These are phyloP conservation scores for Pteronura brasiliensis DNA, from an alignment of 2,113 vertebrate genomes.

Conservation along the genomic window DNA sequence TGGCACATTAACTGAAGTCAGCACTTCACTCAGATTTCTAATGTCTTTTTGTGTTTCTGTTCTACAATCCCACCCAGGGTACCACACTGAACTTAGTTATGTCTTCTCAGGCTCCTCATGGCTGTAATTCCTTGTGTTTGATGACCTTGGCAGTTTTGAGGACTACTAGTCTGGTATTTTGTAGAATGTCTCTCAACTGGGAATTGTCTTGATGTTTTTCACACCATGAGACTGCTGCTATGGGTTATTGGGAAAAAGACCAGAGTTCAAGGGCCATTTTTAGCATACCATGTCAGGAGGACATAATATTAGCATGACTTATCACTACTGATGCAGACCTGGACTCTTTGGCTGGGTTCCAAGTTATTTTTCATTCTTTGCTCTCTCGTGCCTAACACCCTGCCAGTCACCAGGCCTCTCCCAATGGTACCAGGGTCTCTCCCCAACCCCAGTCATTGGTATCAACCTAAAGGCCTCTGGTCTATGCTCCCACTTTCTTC, in stretches of 20 bases:
- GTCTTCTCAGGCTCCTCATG: neutral
- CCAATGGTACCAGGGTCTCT: neutral
- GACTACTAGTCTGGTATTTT: neutral
- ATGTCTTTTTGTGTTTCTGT: neutral
- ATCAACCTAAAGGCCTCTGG: neutral
- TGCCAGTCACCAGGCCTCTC: neutral
- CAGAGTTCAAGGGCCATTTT: neutral
- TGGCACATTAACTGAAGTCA: neutral
- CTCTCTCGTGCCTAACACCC: neutral
- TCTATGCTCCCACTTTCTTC: neutral
- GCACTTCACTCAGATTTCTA: neutral
- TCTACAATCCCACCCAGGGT: neutral
- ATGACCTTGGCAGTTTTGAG: neutral
- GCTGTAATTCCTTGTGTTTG: neutral
- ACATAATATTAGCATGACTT: neutral
- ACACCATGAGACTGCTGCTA: neutral
- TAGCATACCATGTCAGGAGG: no score
- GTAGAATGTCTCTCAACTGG: neutral
- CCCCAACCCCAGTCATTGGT: neutral
- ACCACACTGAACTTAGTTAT: neutral
- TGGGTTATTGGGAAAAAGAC: neutral
- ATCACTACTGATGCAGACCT: neutral
- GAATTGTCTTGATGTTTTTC: slow-evolving; percentile 2
- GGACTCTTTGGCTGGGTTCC: neutral
- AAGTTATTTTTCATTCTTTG: neutral